Conservation (phyloP, 1,140 invertebrate species). For the Ips typographus region DNA sequence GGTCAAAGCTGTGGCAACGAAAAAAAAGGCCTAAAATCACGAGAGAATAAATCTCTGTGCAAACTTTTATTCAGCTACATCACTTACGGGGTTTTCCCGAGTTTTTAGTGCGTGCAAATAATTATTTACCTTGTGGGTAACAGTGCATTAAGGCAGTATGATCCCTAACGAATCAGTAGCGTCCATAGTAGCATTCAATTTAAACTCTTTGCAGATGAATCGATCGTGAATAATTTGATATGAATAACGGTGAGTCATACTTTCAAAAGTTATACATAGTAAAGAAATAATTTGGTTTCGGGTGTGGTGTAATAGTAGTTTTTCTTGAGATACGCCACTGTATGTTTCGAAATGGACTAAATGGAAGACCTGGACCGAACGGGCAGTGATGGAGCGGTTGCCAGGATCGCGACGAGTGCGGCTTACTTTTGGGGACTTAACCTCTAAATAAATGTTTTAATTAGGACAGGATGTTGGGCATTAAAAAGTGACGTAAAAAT, state of each 20-base stretch:
- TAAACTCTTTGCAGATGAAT: no score
- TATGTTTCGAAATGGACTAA: conserved; percentile 23
- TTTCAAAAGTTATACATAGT: no score
- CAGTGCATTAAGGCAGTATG: conserved; percentile 36
- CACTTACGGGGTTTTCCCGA: conserved; percentile 29
- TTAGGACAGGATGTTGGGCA: conserved; percentile 38
- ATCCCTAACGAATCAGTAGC: conserved; percentile 28
- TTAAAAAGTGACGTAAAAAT: conserved; percentile 37
- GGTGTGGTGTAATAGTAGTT: no score
- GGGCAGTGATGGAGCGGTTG: conserved; percentile 37
- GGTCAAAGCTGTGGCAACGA: background rate
- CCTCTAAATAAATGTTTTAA: conserved; percentile 39
- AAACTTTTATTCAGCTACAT: conserved; percentile 33
- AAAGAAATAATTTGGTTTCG: no score
- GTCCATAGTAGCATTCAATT: background rate
- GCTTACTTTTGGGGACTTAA: conserved; percentile 37
- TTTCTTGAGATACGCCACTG: conserved; percentile 13
- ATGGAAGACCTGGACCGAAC: conserved; percentile 36
- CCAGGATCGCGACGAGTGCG: conserved; percentile 32
- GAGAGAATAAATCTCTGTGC: conserved; percentile 26
- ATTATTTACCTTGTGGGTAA: conserved; percentile 39
- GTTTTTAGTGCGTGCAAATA: conserved; percentile 37
- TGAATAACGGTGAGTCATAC: no score
- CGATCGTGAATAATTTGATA: no score
- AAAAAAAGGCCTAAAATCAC: conserved; percentile 15